Conservation (phyloP, 1,140 invertebrate genomes). For the Zaprionus ornatus region DNA sequence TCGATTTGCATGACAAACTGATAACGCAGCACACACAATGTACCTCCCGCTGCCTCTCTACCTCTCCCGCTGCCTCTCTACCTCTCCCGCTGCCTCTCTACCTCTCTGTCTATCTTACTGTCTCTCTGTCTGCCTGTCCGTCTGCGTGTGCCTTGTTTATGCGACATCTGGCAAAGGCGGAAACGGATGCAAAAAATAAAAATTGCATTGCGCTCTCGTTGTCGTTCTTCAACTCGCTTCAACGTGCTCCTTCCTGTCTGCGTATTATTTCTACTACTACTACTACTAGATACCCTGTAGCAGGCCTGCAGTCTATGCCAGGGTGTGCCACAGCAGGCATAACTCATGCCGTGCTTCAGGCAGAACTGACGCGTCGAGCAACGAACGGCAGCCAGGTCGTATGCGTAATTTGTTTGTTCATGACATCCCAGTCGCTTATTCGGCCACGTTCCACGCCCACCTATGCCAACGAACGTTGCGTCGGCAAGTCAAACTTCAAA, state of each 20-base stretch:
- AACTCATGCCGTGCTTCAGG: too few species aligned
- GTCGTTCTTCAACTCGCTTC: not conserved
- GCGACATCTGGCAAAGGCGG: constrained; percentile 10
- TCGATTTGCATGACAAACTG: constrained; percentile 51
- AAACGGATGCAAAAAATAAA: constrained; percentile 51
- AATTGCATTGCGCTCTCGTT: constrained; percentile 3
- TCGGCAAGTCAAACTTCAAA: constrained; percentile 45
- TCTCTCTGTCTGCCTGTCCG: not conserved
- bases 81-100: not conserved
- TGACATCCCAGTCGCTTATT: constrained; percentile 11
- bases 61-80: not conserved
- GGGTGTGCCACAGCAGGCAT: too few species aligned
- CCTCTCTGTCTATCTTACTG: not conserved
- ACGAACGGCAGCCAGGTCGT: not conserved
- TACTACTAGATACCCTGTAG: not conserved
- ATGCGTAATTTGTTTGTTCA: not conserved
- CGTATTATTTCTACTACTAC: too few species aligned
- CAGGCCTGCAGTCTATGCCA: too few species aligned
- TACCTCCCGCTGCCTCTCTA: not conserved
- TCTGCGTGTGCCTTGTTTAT: constrained; percentile 22
- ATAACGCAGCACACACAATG: constrained; percentile 10
- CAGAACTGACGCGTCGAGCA: too few species aligned
- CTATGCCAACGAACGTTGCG: not conserved
- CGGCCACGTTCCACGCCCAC: constrained; percentile 21
- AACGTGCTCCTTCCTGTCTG: not conserved